Conservation (phyloP, 2,888 invertebrate species). For the Lomographa bimaculata region DNA sequence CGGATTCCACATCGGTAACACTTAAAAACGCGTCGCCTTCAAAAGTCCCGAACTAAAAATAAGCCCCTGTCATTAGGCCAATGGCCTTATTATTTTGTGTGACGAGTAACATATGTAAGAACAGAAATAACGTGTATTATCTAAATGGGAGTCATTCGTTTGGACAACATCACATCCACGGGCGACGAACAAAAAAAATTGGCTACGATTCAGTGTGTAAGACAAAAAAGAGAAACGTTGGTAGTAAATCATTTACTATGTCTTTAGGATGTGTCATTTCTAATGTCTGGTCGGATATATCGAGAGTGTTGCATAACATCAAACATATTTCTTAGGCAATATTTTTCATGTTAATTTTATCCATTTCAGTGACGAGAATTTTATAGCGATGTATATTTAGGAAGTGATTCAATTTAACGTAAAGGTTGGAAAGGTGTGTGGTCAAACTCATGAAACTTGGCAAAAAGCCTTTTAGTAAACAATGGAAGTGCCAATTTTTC, state of each 20-base stretch:
- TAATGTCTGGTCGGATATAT: slow-evolving; percentile 48
- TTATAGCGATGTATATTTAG: slow-evolving; percentile 36
- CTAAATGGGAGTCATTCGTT: slow-evolving; percentile 68
- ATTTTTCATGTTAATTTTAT: slow-evolving; percentile 41
- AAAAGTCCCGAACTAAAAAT: slow-evolving; percentile 66
- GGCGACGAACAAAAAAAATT: slow-evolving; percentile 59
- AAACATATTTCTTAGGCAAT: slow-evolving; percentile 39
- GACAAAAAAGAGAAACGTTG: slow-evolving; percentile 43
- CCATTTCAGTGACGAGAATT: slow-evolving; percentile 44
- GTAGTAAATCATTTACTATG: slow-evolving; percentile 65
- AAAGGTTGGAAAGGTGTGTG: slow-evolving; percentile 23
- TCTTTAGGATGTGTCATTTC: slow-evolving; percentile 54
- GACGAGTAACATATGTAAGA: slow-evolving; percentile 79
- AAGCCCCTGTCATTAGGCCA: slow-evolving; percentile 78
- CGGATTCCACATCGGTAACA: slow-evolving; percentile 45
- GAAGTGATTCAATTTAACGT: slow-evolving; percentile 25
- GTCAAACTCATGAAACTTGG: slow-evolving; percentile 30
- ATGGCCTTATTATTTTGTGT: slow-evolving; percentile 80
- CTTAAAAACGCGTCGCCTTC: slow-evolving; percentile 61
- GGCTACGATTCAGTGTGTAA: slow-evolving; percentile 64
- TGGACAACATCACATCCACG: slow-evolving; percentile 54
- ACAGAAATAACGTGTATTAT: slow-evolving; percentile 77
- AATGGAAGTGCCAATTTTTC: slow-evolving; percentile 33
- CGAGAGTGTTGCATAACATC: slow-evolving; percentile 49
- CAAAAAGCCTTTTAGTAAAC: slow-evolving; percentile 29